Evolutionary conservation across 1,140 invertebrate genomes (phyloP).

Genomic region (Hylyphantes graminicola): DNA sequence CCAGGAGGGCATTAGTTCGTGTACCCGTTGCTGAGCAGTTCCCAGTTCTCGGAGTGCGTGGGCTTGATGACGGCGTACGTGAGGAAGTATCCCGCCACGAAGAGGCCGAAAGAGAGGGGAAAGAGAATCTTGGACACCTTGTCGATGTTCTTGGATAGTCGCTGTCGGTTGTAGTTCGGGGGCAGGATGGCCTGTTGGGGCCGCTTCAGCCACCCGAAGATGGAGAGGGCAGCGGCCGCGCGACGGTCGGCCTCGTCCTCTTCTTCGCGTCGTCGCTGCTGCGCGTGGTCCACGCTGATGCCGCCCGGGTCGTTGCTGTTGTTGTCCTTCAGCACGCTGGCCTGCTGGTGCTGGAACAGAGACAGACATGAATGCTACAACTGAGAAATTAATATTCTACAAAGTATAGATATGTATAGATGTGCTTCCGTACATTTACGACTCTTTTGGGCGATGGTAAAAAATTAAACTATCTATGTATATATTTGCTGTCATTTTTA

Average conservation of each 20-base stretch:
- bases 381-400: too few species aligned
- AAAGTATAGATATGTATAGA: too few species aligned
- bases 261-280: not conserved
- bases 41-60: conserved; percentile 61
- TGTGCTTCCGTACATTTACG: too few species aligned
- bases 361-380: too few species aligned
- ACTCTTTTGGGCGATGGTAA: too few species aligned
- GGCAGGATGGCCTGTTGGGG: conserved; percentile 71
- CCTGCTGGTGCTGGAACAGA: conserved; percentile 17
- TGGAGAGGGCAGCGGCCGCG: not conserved
- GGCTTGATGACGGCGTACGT: conserved; percentile 73
- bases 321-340: conserved; percentile 48
- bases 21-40: conserved; percentile 54
- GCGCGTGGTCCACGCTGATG: not conserved
- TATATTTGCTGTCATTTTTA: too few species aligned
- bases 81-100: conserved; percentile 93
- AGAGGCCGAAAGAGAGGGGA: conserved; percentile 89
- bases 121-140: conserved; percentile 92
- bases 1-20: conserved; percentile 10
- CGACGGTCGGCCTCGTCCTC: not conserved
- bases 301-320: conserved; percentile 45
- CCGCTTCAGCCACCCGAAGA: conserved; percentile 63
- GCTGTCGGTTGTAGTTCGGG: conserved; percentile 73
- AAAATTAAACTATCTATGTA: too few species aligned
- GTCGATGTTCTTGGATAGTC: conserved; percentile 85